Evolutionary conservation across 1,140 invertebrate species (phyloP), one percentile per base, ranked within the genome.

Genomic region (Trichogramma pretiosum): DNA sequence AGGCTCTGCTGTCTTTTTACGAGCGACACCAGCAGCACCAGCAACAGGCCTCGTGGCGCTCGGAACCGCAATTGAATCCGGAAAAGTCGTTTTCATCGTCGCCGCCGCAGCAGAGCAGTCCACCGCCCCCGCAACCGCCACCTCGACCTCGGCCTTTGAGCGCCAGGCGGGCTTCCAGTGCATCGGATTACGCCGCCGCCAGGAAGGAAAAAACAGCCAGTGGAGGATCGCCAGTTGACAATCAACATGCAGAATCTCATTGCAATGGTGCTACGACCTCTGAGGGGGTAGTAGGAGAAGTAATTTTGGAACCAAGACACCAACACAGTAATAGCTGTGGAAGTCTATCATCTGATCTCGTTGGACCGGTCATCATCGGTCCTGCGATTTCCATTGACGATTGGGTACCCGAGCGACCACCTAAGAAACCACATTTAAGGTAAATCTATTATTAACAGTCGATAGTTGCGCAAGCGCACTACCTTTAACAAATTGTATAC

Each of bases 1-100:
- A 90, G 59, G 89, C 89, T 0, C 67, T 93, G 2, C 68, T 89
- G 19, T 87, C 85, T 1, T 92, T 87, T 52, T 89, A 90, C 64
- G 87, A 90, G 57, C 74, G 85, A 26, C 85, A 89, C 56, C 24
- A 28, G 5, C n/a, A n/a, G n/a, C 48, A 50, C 16, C 46, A 48
- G 22, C 78, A 81, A 39, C 70, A 75, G 43, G 73, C 67, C n/a
- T 72, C 68, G 16, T 81, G 78, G 78, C 64, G 76, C 41, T 81
- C 79, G 0, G 79, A 81, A 52, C 79, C 79, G 0, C 78, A 81
- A 33, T 59, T 80, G 3, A 49, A 63, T 28, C 40, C 52, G 5
- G 39, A 58, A 21, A 49, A 52, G 35, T 47, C 52, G 11, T 54
- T 32, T 53, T 63, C 40, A 38, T 14, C 9, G 11, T 5, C 5